Percentiles rank a stretch among this genome's conserved stretches.
These are phyloP conservation scores for Petrocephalus microphthalmus DNA, from an alignment of 2,113 vertebrate species.

Conservation along the genomic window DNA sequence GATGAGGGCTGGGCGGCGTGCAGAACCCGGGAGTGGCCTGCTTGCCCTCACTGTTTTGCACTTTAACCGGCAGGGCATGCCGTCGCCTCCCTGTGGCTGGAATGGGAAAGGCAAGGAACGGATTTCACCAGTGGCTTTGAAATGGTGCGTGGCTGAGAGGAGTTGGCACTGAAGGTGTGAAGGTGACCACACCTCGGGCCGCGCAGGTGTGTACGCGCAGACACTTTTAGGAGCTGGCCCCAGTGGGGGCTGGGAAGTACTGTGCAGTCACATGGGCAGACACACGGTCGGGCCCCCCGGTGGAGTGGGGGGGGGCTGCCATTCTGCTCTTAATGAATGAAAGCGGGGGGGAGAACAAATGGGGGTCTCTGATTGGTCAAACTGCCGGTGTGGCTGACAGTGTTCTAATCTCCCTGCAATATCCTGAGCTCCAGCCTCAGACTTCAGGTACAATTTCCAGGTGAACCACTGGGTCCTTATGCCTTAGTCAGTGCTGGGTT, in stretches of 20 bases:
- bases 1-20: background rate
- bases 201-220: background rate
- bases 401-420: background rate
- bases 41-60: background rate
- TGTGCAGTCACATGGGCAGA: background rate
- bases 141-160: background rate
- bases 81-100: background rate
- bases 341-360: background rate
- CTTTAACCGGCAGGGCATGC: background rate
- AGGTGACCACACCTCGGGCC: background rate
- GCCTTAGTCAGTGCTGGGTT: background rate
- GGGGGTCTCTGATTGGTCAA: background rate
- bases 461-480: background rate
- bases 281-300: background rate
- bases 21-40: background rate
- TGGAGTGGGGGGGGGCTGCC: background rate
- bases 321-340: background rate
- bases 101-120: background rate
- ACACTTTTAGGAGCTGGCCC: background rate
- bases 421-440: background rate
- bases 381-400: background rate
- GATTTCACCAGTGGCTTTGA: background rate
- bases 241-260: background rate
- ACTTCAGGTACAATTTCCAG: background rate
- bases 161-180: background rate